A percentile compares a stretch with the other conserved stretches of the same genome.
Evolutionary conservation across 2,888 invertebrate species (phyloP).

Genomic region (Parnassius smintheus): DNA sequence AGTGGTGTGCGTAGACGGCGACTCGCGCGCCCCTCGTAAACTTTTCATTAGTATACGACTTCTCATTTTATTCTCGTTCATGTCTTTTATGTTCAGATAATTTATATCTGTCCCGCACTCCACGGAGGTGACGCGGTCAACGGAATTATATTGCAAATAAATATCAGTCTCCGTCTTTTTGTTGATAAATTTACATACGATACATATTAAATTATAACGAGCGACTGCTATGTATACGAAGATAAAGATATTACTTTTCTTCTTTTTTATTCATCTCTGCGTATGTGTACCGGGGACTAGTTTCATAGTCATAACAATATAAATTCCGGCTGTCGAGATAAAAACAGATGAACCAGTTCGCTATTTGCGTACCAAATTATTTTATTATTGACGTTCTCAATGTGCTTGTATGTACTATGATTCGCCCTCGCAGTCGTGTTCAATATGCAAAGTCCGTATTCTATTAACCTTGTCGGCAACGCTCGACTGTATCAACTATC

Average conservation of each 20-base stretch:
- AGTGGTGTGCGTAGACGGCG: constrained; percentile 76
- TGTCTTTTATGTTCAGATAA: constrained; percentile 59
- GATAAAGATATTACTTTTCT: constrained; percentile 8
- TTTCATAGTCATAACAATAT: constrained; percentile 24
- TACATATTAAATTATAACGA: constrained; percentile 28
- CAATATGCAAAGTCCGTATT: constrained; percentile 49
- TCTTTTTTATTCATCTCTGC: constrained; percentile 7
- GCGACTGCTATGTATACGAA: constrained; percentile 9
- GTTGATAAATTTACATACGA: constrained; percentile 37
- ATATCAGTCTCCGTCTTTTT: constrained; percentile 30
- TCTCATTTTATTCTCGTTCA: constrained; percentile 65
- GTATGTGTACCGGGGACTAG: constrained; percentile 11
- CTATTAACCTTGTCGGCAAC: constrained; percentile 56
- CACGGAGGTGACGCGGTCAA: constrained; percentile 37
- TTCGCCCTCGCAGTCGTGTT: constrained; percentile 31
- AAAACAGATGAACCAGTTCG: constrained; percentile 33
- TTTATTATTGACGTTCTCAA: constrained; percentile 38
- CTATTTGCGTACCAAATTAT: constrained; percentile 35
- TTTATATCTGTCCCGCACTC: constrained; percentile 49
- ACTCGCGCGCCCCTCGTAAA: constrained; percentile 67
- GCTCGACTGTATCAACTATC: constrained; percentile 41
- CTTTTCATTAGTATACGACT: constrained; percentile 72
- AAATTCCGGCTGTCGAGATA: constrained; percentile 33
- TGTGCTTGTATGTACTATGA: constrained; percentile 11
- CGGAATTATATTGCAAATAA: constrained; percentile 45